Evolutionary conservation across 2,797 vertebrate genomes (phyloP), one percentile per base, ranked within the genome.

Genomic region (Thripadectes ignobilis): DNA sequence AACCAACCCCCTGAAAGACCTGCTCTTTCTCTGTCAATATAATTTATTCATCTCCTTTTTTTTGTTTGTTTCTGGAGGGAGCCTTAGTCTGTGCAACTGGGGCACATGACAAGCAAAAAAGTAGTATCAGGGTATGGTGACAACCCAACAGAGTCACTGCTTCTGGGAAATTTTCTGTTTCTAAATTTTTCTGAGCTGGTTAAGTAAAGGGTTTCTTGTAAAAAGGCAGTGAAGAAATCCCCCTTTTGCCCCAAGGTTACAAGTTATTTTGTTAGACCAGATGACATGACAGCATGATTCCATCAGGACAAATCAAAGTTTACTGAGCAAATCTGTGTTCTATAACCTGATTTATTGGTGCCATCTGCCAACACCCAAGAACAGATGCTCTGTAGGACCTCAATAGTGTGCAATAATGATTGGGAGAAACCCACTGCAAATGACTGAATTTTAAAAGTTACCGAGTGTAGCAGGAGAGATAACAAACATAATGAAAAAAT

Each of bases 261-360:
- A 59, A 66, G 62, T 88, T 82, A 89, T 71, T 96, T 91, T 77
- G 58, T 93, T 88, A 85, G 79, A 88, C 73, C 92, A 93, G 88
- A 95, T 93, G 94, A 96, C 61, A 69, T 24, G 68, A 91, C 93
- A 95, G 89, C 93, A 61, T 95, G 93, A 87, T 93, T 88, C 92
- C 96, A 93, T 91, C 89, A 95, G 93, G 96, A 94, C 90, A 93
- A 94, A 96, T 94, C 87, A 95, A 96, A 93, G 87, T 95, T 96
- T 96, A 91, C 85, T 67, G 86, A 92, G 85, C 58, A 92, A 95
- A 94, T 96, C 92, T 95, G 94, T 83, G 77, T 91, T 96, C 93
- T 87, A 24, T 89, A 97, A 85, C 92, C 94, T 95, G 88, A 91
- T 97, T 97, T 96, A 96, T 95, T 92, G 88, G 51, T 95, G 55